A percentile compares a stretch with the other conserved stretches of the same genome.
Conservation (phyloP, 1,140 invertebrate species). For the Vanessa tameamea region DNA sequence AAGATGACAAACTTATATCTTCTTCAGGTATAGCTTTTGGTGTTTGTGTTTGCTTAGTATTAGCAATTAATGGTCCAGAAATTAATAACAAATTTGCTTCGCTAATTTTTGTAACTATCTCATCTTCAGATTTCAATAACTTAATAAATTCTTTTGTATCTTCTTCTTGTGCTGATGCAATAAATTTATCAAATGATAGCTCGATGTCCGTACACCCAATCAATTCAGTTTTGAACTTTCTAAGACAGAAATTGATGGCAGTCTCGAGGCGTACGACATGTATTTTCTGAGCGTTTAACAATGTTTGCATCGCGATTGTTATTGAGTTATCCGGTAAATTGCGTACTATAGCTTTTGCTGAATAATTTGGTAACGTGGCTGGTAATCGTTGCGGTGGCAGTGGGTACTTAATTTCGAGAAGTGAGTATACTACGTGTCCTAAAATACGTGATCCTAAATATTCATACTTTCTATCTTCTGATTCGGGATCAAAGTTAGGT, state of each 20-base stretch:
- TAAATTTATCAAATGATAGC: slow-evolving; percentile 72
- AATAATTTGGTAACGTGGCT: slow-evolving; percentile 67
- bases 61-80: slow-evolving; percentile 53
- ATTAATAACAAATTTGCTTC: slow-evolving; percentile 44
- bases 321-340: slow-evolving; percentile 73
- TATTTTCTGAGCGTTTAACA: slow-evolving; percentile 76
- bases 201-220: slow-evolving; percentile 77
- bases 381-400: slow-evolving; percentile 57
- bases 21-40: slow-evolving; percentile 82
- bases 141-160: slow-evolving; percentile 67
- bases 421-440: slow-evolving; percentile 81
- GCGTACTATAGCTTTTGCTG: slow-evolving; percentile 75
- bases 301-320: slow-evolving; percentile 67
- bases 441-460: slow-evolving; percentile 75
- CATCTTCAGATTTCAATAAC: slow-evolving; percentile 64
- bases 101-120: slow-evolving; percentile 51
- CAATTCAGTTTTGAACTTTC: slow-evolving; percentile 79
- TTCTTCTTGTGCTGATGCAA: slow-evolving; percentile 54
- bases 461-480: slow-evolving; percentile 71
- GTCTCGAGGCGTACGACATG: slow-evolving; percentile 79
- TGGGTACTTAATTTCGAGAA: slow-evolving; percentile 82
- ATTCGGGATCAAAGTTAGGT: slow-evolving; percentile 67
- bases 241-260: slow-evolving; percentile 82
- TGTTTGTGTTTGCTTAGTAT: slow-evolving; percentile 81
- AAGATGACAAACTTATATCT: slow-evolving; percentile 73